Base-by-base conservation (phyloP, 2,888 invertebrate species). In the Macrosiphum euphorbiae region DNA sequence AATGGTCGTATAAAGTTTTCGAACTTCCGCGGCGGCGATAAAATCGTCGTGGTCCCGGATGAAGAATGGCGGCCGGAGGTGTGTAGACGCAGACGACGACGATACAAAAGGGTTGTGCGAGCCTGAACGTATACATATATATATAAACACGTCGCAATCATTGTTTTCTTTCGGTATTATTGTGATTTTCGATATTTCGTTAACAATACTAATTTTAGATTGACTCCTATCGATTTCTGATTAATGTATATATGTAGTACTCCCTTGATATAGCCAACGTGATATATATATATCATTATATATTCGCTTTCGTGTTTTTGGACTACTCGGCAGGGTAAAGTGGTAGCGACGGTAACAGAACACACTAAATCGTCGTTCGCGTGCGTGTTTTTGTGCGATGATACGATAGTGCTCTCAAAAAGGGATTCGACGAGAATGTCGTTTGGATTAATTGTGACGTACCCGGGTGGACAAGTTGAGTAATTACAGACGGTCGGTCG, bases 361-460 rank as follows among this genome's bases (percentile, higher is more conserved):
- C 47, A 55, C 78, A 50, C 52, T 88, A 88, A 61, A 88, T 78
- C 88, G 58, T 90, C 11, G 35, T 52, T 26, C 24, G 16, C 44
- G 91, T 47, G 85, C 4, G 84, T 10, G 85, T 52, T 44, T 28
- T 16, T 58, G 85, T 84, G 84, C 7, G 86, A 61, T 67, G 85
- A 52, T 87, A 87, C 94, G 90, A 90, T 78, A 35, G 88, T 93
- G 90, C 90, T 90, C 90, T 90, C 89, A 87, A 87, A 90, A 67
- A 90, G 94, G 94, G 90, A 94, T 94, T 94, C 90, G 94, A 94
- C 86, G 90, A 90, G 90, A 90, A 94, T 67, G 94, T 94, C 94
- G 94, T 90, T 86, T 86, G 94, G 94, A 94, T 94, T 94, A 94
- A 94, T 94, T 90, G 94, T 94, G 94, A 94, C 94, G 90, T 93